Evolutionary conservation across 1,140 invertebrate species (phyloP), one percentile per base, ranked within the genome.

Genomic region (Condylostylus longicornis): DNA sequence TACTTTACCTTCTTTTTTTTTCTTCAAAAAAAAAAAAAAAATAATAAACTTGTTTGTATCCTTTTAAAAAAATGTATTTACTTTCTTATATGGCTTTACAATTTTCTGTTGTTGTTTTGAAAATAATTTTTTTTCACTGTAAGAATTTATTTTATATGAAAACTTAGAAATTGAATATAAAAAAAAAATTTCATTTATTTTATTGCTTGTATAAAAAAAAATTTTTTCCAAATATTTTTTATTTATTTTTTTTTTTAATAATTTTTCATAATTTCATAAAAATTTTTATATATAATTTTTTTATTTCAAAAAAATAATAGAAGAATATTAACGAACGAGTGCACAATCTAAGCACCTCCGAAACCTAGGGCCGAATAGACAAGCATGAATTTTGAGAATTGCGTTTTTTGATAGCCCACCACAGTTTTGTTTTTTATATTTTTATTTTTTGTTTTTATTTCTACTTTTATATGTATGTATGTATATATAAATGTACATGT

Each of bases 341-440:
- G 52, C 52, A 49, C 54, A 46, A 54, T 39, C 50, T 54, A 50
- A 51, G 54, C 54, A 57, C 52, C 49, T 55, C 55, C 55, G 54
- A 58, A 56, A 58, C 55, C 55, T 54, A 53, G 53, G 45, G 48
- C 56, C 53, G 56, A 59, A 59, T 58, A 58, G 53, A 55, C 53
- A 43, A 54, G 46, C 42, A 45, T 47, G 45, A 49, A 51, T 46
- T 42, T 55, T 42, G 44, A 45, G 52, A 58, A 48, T 50, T 58
- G 46, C 53, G 52, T 56, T 58, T 55, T 53, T 53, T 47, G 38
- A 31, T 21, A 49, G 48, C 52, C 54, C 51, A 47, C 43, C 48
- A 53, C 36, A 48, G 44, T 41, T 34, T 37, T 47, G 43, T 36
- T 36, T 39, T 20, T 42, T 37, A 20, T 31, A 19, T 18, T 5